Evolutionary conservation across 2,113 vertebrate genomes (phyloP).

Genomic region (Corydoras sp.): DNA sequence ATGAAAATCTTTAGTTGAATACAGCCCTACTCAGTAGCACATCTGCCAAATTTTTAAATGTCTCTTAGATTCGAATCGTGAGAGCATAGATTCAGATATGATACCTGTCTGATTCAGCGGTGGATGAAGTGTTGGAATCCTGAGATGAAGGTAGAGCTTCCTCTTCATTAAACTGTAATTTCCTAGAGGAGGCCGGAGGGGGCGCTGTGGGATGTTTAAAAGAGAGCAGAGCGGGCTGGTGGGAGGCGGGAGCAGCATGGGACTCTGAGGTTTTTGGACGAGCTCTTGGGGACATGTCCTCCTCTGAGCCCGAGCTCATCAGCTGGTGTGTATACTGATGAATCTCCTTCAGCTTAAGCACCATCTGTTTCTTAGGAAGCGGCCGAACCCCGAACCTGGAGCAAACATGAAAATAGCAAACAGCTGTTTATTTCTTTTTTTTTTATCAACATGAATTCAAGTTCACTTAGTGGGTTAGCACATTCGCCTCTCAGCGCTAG

Average conservation of each 20-base stretch:
- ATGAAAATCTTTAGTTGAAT: too few species aligned
- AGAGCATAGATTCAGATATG: too few species aligned
- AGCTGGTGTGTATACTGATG: conserved; percentile 89
- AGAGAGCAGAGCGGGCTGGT: too few species aligned
- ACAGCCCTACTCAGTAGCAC: too few species aligned
- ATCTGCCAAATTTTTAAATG: too few species aligned
- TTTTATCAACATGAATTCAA: conserved; percentile 79
- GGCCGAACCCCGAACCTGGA: conserved; percentile 86
- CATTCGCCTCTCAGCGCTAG: too few species aligned
- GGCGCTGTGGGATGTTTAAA: conserved; percentile 53
- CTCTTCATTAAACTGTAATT: conserved; percentile 25
- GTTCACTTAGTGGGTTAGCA: conserved; percentile 52
- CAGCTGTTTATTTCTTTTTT: neutral
- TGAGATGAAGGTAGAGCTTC: conserved; percentile 67
- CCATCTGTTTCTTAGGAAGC: conserved; percentile 89
- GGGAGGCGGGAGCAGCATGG: too few species aligned
- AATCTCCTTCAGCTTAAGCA: conserved; percentile 94
- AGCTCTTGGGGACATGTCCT: conserved; percentile 45
- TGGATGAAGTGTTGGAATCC: conserved; percentile 66
- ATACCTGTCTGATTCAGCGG: conserved; percentile 69
- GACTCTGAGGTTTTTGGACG: neutral
- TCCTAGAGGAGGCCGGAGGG: conserved; percentile 23
- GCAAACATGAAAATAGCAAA: neutral
- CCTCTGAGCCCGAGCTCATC: conserved; percentile 71
- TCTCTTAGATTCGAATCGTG: too few species aligned